A percentile compares a stretch with the other conserved stretches of the same genome.
These are phyloP conservation scores for Schrankia costaestrigalis DNA, from an alignment of 2,888 invertebrate species.

Conservation along the genomic window DNA sequence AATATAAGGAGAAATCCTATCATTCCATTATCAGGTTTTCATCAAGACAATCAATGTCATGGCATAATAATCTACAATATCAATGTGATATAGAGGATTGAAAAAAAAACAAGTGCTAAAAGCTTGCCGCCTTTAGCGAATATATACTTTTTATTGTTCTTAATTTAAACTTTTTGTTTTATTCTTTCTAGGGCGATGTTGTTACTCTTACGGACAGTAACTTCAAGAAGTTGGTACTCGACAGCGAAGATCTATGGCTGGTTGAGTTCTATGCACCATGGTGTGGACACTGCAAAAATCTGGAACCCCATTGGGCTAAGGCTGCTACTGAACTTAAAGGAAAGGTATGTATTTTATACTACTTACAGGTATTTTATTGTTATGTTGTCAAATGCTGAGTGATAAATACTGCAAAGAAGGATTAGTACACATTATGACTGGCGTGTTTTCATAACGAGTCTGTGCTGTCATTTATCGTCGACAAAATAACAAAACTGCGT, in stretches of 20 bases:
- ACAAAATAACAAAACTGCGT: too few relatives aligned
- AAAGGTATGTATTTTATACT: constrained; percentile 80
- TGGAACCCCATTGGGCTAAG: constrained; percentile 97
- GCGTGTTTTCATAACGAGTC: too few relatives aligned
- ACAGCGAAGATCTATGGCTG: constrained; percentile 97
- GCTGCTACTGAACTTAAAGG: constrained; percentile 97
- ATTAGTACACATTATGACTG: too few relatives aligned
- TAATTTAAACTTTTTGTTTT: background rate
- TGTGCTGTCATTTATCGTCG: too few relatives aligned
- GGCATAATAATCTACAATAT: too few relatives aligned
- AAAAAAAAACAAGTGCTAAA: constrained; percentile 4
- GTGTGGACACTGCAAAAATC: constrained; percentile 98
- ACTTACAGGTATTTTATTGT: background rate
- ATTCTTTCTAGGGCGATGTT: constrained; percentile 81
- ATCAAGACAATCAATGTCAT: too few relatives aligned
- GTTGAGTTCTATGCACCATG: constrained; percentile 99
- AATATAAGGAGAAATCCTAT: too few relatives aligned
- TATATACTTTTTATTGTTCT: constrained; percentile 2
- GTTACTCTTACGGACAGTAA: constrained; percentile 97
- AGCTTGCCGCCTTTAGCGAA: constrained; percentile 1
- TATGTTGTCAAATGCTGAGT: background rate
- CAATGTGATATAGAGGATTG: too few relatives aligned
- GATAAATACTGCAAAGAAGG: too few relatives aligned
- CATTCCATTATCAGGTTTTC: too few relatives aligned
- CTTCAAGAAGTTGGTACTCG: constrained; percentile 94